These are phyloP conservation scores for Macrostomum cliftonense DNA, from an alignment of 2,888 invertebrate genomes.

Conservation along the genomic window DNA sequence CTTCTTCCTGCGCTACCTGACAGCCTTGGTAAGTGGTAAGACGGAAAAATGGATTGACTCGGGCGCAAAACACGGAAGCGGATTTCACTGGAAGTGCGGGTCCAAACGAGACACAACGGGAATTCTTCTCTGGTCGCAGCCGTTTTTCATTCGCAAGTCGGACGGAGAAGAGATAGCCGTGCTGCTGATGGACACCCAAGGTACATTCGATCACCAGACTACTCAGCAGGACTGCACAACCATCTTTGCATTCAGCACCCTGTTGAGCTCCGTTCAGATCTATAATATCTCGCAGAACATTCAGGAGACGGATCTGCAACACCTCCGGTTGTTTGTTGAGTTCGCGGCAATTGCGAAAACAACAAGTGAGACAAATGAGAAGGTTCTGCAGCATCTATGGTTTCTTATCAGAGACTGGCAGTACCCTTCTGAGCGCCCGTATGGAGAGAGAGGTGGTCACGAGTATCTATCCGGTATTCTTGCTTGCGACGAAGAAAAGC, in stretches of 20 bases:
- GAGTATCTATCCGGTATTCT: constrained; percentile 65
- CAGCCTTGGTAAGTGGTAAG: constrained; percentile 37
- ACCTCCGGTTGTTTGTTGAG: constrained; percentile 77
- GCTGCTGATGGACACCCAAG: constrained; percentile 70
- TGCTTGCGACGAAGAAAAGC: constrained; percentile 52
- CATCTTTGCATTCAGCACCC: constrained; percentile 88
- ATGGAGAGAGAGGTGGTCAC: constrained; percentile 72
- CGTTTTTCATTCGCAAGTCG: constrained; percentile 47
- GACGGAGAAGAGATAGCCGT: constrained; percentile 53
- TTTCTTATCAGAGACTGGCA: constrained; percentile 61
- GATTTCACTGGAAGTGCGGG: constrained; percentile 68
- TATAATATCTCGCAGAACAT: constrained; percentile 89
- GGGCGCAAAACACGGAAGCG: no score
- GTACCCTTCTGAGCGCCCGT: constrained; percentile 74
- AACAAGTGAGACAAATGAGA: constrained; percentile 68
- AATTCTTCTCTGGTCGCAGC: constrained; percentile 84
- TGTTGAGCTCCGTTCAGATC: constrained; percentile 75
- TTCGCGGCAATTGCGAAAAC: constrained; percentile 86
- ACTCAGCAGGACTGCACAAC: constrained; percentile 94
- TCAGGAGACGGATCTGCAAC: constrained; percentile 90
- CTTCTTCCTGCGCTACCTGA: constrained; percentile 83
- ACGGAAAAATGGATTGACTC: no score
- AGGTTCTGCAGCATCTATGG: constrained; percentile 44
- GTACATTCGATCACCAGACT: constrained; percentile 89
- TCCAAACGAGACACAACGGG: constrained; percentile 90